Evolutionary conservation across 2,113 vertebrate species (phyloP).

Genomic region (Crotalus horridus): DNA sequence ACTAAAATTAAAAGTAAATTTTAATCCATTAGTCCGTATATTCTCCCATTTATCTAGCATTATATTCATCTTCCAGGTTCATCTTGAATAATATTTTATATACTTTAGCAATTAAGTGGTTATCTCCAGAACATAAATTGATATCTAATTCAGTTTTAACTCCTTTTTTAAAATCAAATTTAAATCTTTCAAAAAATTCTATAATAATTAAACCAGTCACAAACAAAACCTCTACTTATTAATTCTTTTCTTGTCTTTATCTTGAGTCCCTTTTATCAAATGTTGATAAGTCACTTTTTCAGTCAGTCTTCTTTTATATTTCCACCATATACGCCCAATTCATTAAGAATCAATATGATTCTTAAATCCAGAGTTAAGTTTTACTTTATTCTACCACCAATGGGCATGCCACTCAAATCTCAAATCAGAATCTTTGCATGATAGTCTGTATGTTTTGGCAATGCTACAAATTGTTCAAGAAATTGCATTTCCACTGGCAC

Average conservation of each 20-base stretch:
- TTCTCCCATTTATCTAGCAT: no score
- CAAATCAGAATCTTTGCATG: background rate
- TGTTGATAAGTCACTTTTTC: background rate
- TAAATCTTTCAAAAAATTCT: background rate
- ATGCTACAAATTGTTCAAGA: background rate
- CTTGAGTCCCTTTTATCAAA: background rate
- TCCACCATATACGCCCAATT: background rate
- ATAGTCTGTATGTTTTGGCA: background rate
- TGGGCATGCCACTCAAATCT: background rate
- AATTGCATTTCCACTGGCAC: background rate
- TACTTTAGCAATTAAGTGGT: background rate
- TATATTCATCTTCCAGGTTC: no score
- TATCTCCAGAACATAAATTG: background rate
- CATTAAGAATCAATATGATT: background rate
- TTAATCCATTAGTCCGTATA: no score
- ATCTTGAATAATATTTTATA: background rate
- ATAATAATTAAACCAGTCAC: background rate
- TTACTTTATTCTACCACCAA: background rate
- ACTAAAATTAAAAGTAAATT: no score
- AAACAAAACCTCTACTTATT: background rate
- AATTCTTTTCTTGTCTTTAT: background rate
- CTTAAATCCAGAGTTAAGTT: background rate
- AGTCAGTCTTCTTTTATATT: background rate
- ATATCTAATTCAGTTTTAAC: background rate
- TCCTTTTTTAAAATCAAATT: background rate